phyloP scores from a whole-genome alignment of 2,888 invertebrate genomes.

The Chaetoderma sp. region DNA sequence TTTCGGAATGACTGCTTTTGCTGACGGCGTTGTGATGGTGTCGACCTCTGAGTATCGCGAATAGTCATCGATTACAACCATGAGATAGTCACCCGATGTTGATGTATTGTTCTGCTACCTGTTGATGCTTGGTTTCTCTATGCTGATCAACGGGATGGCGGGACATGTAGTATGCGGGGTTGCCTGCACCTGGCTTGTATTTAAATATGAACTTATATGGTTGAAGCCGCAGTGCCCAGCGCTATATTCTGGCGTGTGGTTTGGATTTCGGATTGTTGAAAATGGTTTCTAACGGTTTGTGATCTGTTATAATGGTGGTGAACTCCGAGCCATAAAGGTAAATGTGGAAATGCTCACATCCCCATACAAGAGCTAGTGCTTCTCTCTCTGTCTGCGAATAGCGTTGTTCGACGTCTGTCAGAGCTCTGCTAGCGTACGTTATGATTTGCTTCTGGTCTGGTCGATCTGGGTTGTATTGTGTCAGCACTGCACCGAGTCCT shows the following conservation, averaged over 20 bases:
- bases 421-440: slow-evolving; percentile 10
- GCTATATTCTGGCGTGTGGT: slow-evolving; percentile 31
- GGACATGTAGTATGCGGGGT: slow-evolving; percentile 41
- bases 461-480: no score
- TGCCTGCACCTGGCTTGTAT: slow-evolving; percentile 38
- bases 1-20: slow-evolving; percentile 16
- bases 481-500: slow-evolving; percentile 24
- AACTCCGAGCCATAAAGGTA: slow-evolving; percentile 39
- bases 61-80: no score
- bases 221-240: slow-evolving; percentile 35
- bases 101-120: no score
- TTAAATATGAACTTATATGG: slow-evolving; percentile 31
- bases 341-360: slow-evolving; percentile 37
- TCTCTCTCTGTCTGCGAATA: slow-evolving; percentile 32
- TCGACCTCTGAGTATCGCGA: not conserved
- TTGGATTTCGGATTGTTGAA: slow-evolving; percentile 32
- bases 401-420: slow-evolving; percentile 16
- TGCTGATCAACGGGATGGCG: no score
- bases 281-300: slow-evolving; percentile 40
- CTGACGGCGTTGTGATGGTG: slow-evolving; percentile 10
- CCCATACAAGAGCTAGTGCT: slow-evolving; percentile 35
- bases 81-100: no score
- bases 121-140: no score
- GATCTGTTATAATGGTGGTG: slow-evolving; percentile 40
- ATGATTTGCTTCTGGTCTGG: slow-evolving; percentile 6